phyloP scores from a whole-genome alignment of 2,113 vertebrate genomes.

The Pitta sordida region DNA sequence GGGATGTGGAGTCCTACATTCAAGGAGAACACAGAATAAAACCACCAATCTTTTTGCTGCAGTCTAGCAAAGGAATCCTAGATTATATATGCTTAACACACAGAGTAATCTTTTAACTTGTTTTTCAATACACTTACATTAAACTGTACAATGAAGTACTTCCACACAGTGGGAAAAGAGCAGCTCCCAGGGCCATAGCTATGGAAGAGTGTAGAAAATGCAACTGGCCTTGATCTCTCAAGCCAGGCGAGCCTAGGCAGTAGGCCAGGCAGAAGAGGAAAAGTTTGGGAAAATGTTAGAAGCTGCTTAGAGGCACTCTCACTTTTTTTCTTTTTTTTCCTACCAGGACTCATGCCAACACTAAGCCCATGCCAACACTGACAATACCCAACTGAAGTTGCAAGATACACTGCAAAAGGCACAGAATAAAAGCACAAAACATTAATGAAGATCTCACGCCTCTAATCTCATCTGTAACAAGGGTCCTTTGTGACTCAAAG shows the following conservation, averaged over 20 bases:
- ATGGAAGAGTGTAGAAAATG: background rate
- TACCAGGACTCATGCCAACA: background rate
- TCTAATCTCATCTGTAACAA: background rate
- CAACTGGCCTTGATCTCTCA: background rate
- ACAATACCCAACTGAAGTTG: background rate
- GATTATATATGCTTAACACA: background rate
- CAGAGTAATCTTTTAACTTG: background rate
- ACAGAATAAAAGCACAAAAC: background rate
- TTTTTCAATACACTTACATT: conserved; percentile 12
- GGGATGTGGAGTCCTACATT: rapidly evolving
- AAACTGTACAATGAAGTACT: conserved; percentile 26
- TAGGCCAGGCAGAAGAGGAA: background rate
- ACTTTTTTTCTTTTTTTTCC: background rate
- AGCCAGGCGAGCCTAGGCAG: background rate
- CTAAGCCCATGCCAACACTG: background rate
- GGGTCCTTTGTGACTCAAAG: background rate
- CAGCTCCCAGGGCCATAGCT: conserved; percentile 27
- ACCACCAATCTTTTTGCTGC: background rate
- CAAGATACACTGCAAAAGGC: background rate
- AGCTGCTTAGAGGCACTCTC: background rate
- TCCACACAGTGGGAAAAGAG: conserved; percentile 52
- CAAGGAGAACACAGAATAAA: background rate
- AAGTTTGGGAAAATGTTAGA: background rate
- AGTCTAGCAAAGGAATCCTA: background rate
- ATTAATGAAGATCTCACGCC: background rate